A percentile compares a stretch with the other conserved stretches of the same genome.
Evolutionary conservation across 1,140 invertebrate species (phyloP).

Genomic region (Dolichoris vasculosae): DNA sequence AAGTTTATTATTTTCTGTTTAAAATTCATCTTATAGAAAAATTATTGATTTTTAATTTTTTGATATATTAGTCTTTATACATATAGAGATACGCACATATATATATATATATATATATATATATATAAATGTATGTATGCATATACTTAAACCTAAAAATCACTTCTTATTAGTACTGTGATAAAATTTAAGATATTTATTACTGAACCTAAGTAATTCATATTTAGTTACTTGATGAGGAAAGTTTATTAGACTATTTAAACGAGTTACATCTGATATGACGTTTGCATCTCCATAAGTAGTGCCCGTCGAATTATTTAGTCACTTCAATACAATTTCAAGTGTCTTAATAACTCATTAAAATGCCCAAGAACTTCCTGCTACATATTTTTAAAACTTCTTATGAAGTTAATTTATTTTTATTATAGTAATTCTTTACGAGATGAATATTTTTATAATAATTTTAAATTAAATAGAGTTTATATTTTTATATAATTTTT

Average conservation of each 20-base stretch:
- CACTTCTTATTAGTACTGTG: neutral
- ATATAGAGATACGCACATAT: no score
- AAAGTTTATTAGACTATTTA: constrained; percentile 11
- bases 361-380: constrained; percentile 40
- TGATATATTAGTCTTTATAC: neutral
- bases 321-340: constrained; percentile 16
- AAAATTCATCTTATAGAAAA: no score
- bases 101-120: no score
- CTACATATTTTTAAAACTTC: neutral
- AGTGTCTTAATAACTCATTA: constrained; percentile 41
- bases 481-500: neutral
- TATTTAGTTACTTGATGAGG: neutral
- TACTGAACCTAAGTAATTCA: neutral
- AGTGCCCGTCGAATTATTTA: constrained; percentile 38
- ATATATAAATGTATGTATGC: no score
- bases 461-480: neutral
- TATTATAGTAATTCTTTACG: constrained; percentile 22
- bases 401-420: neutral
- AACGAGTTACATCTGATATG: neutral
- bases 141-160: neutral
- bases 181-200: neutral
- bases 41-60: neutral
- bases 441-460: neutral
- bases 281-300: neutral
- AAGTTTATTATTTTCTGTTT: no score